Evolutionary conservation across 2,797 vertebrate genomes (phyloP).

Genomic region (Trichosurus vulpecula): DNA sequence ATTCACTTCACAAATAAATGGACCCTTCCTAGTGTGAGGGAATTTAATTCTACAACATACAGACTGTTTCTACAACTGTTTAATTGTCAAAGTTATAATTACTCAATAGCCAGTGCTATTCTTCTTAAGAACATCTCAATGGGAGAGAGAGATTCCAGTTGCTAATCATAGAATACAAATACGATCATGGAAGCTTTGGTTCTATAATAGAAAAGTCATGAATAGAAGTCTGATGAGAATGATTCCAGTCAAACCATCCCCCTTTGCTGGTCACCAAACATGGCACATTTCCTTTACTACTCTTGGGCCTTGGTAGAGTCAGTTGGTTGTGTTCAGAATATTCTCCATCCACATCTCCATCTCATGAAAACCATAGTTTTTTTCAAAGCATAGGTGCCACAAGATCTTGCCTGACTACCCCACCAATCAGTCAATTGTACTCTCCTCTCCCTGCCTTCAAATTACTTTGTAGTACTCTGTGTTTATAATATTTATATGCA

Average conservation of each 20-base stretch:
- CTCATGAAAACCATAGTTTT: background rate
- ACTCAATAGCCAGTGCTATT: background rate
- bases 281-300: background rate
- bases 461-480: background rate
- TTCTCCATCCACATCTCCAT: background rate
- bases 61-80: background rate
- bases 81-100: background rate
- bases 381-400: background rate
- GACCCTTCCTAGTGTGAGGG: background rate
- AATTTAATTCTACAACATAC: background rate
- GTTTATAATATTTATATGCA: background rate
- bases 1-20: background rate
- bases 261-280: background rate
- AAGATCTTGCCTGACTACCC: background rate
- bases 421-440: background rate
- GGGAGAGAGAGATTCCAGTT: background rate
- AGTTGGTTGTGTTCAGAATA: background rate
- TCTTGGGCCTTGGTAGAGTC: background rate
- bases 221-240: background rate
- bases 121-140: background rate
- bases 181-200: background rate
- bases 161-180: background rate
- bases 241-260: background rate
- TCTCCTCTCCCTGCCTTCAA: background rate
- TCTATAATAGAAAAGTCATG: background rate